phyloP scores from a whole-genome alignment of 2,113 vertebrate species.

The Corythornis vintsioides region DNA sequence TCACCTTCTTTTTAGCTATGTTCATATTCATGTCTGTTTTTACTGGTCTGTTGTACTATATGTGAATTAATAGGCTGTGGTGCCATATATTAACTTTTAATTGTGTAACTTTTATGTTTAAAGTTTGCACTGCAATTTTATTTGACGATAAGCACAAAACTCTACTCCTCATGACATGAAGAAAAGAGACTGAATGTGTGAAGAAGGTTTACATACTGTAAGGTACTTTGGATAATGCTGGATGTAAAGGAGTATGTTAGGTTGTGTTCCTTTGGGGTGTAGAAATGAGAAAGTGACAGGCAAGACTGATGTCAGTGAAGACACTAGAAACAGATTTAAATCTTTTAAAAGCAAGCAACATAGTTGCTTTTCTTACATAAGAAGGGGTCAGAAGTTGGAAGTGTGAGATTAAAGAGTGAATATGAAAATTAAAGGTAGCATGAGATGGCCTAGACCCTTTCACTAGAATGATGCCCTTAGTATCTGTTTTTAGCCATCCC shows the following conservation, averaged over 20 bases:
- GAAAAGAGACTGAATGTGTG: slow-evolving; percentile 92
- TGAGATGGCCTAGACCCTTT: slow-evolving; percentile 66
- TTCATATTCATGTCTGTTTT: slow-evolving; percentile 89
- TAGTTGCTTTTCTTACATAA: slow-evolving; percentile 69
- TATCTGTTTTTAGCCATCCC: slow-evolving; percentile 56
- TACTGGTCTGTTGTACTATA: slow-evolving; percentile 98
- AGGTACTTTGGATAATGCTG: slow-evolving; percentile 79
- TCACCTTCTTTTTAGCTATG: slow-evolving; percentile 88
- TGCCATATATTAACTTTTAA: slow-evolving; percentile 97
- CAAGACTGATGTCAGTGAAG: slow-evolving; percentile 70
- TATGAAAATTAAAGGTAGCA: slow-evolving; percentile 30
- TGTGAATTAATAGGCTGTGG: slow-evolving; percentile 98
- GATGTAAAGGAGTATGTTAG: slow-evolving; percentile 64
- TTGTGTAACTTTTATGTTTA: slow-evolving; percentile 94
- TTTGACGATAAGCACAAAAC: slow-evolving; percentile 99
- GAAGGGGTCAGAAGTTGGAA: slow-evolving; percentile 67
- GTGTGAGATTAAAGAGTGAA: slow-evolving; percentile 29
- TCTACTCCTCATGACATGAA: slow-evolving; percentile 98
- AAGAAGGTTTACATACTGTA: slow-evolving; percentile 91
- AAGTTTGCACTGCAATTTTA: slow-evolving; percentile 99
- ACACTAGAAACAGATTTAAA: slow-evolving; percentile 67
- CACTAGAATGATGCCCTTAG: slow-evolving; percentile 31
- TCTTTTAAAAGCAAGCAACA: slow-evolving; percentile 61
- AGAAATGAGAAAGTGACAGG: slow-evolving; percentile 73
- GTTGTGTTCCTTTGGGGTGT: slow-evolving; percentile 74